Conservation (phyloP, 2,888 invertebrate species). For the Latrodectus elegans region DNA sequence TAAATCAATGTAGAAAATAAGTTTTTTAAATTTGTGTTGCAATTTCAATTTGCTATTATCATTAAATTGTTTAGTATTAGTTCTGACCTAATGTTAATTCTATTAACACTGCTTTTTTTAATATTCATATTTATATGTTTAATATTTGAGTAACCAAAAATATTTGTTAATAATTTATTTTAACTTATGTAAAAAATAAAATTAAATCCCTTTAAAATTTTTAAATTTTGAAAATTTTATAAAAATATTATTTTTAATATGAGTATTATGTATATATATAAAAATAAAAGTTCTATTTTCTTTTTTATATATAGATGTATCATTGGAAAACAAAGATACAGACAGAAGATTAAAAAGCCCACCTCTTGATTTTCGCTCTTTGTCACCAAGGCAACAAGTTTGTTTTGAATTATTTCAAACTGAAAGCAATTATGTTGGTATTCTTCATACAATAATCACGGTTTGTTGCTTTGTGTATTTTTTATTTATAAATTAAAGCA, state of each 20-base stretch:
- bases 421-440: slow-evolving; percentile 97
- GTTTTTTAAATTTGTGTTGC: too few species aligned
- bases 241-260: too few species aligned
- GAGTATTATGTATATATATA: not conserved
- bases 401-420: slow-evolving; percentile 95
- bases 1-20: too few species aligned
- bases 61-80: too few species aligned
- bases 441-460: slow-evolving; percentile 92
- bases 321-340: slow-evolving; percentile 7
- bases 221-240: too few species aligned
- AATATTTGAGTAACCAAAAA: not conserved
- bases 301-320: slow-evolving; percentile 20
- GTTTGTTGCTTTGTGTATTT: slow-evolving; percentile 76
- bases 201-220: too few species aligned
- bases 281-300: not conserved
- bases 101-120: too few species aligned
- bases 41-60: too few species aligned
- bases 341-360: slow-evolving; percentile 32
- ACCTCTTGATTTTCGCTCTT: slow-evolving; percentile 47
- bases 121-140: too few species aligned
- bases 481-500: not conserved
- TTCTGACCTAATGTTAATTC: too few species aligned
- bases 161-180: not conserved
- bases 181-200: not conserved
- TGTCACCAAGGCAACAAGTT: slow-evolving; percentile 85